These are phyloP conservation scores for Triplophysa bombifrons DNA, from an alignment of 2,797 vertebrate genomes.

Conservation along the genomic window DNA sequence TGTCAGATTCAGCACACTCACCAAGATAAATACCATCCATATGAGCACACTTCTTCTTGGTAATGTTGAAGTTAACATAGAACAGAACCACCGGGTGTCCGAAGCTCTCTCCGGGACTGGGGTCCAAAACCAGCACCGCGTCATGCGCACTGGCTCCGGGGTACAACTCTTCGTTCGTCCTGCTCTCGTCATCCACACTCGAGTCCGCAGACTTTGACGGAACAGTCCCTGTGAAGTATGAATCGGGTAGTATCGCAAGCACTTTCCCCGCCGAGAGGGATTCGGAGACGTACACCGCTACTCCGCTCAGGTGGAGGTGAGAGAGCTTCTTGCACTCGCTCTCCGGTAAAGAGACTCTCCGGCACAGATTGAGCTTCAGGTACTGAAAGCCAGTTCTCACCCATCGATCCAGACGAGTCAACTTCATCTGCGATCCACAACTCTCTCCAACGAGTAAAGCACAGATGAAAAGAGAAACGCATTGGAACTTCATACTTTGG, in stretches of 20 bases:
- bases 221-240: conserved; percentile 56
- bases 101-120: conserved; percentile 79
- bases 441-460: conserved; percentile 47
- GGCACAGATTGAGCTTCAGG: conserved; percentile 77
- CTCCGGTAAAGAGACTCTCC: conserved; percentile 72
- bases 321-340: conserved; percentile 73
- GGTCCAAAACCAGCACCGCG: conserved; percentile 79
- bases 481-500: conserved; percentile 59
- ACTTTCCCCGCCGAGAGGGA: conserved; percentile 73
- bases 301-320: conserved; percentile 69
- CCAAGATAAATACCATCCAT: conserved; percentile 79
- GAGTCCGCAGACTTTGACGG: conserved; percentile 62
- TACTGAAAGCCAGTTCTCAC: conserved; percentile 77
- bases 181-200: conserved; percentile 58
- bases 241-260: conserved; percentile 79
- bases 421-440: conserved; percentile 49
- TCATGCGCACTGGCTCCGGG: conserved; percentile 71
- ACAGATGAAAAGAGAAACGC: conserved; percentile 55
- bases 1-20: conserved; percentile 60
- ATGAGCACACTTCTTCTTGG: conserved; percentile 79
- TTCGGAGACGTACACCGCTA: conserved; percentile 77
- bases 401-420: conserved; percentile 75
- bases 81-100: conserved; percentile 82
- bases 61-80: conserved; percentile 79
- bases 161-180: conserved; percentile 60